phyloP scores from a whole-genome alignment of 2,113 vertebrate species.

The Oceanites oceanicus region DNA sequence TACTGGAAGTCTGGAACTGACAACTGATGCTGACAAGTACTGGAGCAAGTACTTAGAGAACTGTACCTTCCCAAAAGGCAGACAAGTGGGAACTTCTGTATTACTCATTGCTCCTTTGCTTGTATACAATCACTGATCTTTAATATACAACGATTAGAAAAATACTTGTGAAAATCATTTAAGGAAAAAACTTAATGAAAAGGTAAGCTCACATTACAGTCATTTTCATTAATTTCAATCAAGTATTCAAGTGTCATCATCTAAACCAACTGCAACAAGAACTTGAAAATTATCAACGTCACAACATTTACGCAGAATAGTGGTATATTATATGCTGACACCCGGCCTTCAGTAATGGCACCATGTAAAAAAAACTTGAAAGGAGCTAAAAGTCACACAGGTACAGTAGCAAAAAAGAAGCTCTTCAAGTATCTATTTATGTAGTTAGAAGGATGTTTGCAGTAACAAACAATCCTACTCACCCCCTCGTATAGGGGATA shows the following conservation, averaged over 20 bases:
- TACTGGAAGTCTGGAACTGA: neutral
- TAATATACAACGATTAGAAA: neutral
- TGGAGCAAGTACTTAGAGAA: neutral
- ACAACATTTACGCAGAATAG: neutral
- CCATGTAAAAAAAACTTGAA: neutral
- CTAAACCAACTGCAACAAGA: neutral
- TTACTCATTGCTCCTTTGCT: neutral
- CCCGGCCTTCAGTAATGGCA: neutral
- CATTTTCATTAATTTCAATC: neutral
- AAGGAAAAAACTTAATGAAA: neutral
- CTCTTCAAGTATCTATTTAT: neutral
- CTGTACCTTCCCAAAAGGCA: neutral
- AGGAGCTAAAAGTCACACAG: neutral
- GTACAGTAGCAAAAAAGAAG: neutral
- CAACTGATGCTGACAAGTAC: accelerated
- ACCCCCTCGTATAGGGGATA: accelerated
- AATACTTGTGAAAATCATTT: neutral
- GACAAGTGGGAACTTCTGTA: neutral
- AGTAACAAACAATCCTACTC: neutral
- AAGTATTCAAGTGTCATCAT: neutral
- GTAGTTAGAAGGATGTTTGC: neutral
- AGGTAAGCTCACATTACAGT: neutral
- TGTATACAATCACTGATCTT: neutral
- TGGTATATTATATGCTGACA: neutral
- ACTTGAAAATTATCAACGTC: neutral